A percentile compares a stretch with the other conserved stretches of the same genome.
Evolutionary conservation across 2,797 vertebrate genomes (phyloP).

Genomic region (Cirrhinus mrigala): DNA sequence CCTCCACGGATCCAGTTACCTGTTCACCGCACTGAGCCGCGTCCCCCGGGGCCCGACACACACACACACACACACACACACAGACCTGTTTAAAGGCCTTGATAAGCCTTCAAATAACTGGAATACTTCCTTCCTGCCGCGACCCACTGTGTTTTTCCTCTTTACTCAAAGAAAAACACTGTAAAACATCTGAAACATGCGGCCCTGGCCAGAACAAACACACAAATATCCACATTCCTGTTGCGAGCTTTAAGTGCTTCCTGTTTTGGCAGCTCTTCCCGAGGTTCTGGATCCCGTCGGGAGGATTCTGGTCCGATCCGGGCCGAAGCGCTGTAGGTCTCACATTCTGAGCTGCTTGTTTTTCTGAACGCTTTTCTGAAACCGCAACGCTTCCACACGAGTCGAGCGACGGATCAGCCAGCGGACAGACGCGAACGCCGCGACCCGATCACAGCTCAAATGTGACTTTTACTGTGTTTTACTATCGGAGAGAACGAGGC

Average conservation of each 20-base stretch:
- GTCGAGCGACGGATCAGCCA: neutral
- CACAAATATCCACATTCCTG: slow-evolving; percentile 34
- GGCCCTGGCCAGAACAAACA: slow-evolving; percentile 10
- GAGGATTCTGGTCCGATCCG: slow-evolving; percentile 63
- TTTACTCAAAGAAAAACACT: slow-evolving; percentile 55
- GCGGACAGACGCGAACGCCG: no score
- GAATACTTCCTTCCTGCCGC: neutral
- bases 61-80: slow-evolving; percentile 68
- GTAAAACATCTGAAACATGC: neutral
- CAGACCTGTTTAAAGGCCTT: slow-evolving; percentile 18
- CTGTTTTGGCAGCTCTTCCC: slow-evolving; percentile 10
- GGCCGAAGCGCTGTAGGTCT: slow-evolving; percentile 13
- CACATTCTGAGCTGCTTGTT: neutral
- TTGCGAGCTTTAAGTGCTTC: slow-evolving; percentile 17
- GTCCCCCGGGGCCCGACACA: slow-evolving; percentile 71
- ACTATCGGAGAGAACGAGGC: no score
- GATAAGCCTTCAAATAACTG: neutral
- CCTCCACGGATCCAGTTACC: slow-evolving; percentile 44
- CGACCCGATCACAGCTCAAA: no score
- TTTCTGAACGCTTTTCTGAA: slow-evolving; percentile 29
- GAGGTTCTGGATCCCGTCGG: slow-evolving; percentile 43
- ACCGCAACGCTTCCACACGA: neutral
- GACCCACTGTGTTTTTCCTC: slow-evolving; percentile 60
- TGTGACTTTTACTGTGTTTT: no score
- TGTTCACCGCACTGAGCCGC: slow-evolving; percentile 52